These are phyloP conservation scores for Drosophila erecta DNA, from an alignment of 1,140 invertebrate genomes.

Conservation along the genomic window DNA sequence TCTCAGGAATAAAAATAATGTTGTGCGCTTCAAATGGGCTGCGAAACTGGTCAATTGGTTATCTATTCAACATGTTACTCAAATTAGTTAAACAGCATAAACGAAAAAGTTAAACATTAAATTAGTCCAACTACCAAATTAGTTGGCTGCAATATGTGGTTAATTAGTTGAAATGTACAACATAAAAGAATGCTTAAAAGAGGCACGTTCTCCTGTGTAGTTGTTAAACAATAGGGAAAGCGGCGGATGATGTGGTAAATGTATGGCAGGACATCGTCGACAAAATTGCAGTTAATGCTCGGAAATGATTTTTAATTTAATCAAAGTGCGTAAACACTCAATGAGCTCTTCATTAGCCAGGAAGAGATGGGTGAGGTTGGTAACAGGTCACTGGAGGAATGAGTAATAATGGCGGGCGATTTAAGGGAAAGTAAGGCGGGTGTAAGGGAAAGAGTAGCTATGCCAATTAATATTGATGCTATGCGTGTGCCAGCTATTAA, in stretches of 20 bases:
- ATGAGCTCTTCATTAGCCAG: conserved; percentile 12
- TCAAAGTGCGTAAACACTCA: conserved; percentile 34
- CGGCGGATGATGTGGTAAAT: not conserved
- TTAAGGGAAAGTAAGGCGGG: conserved; percentile 13
- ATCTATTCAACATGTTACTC: not conserved
- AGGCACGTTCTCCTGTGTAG: not conserved
- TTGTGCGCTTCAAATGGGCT: not conserved
- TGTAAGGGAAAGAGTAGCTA: not conserved
- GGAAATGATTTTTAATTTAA: conserved; percentile 39
- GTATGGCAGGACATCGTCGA: not conserved
- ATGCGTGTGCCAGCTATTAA: conserved; percentile 4
- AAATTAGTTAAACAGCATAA: not conserved
- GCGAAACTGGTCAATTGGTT: not conserved
- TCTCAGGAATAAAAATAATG: conserved; percentile 1
- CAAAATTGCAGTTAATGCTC: conserved; percentile 12
- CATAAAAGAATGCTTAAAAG: not conserved
- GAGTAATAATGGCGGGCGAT: conserved; percentile 42
- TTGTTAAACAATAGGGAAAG: not conserved
- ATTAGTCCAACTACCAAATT: conserved; percentile 4
- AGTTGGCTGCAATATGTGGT: conserved; percentile 6
- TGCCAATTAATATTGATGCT: conserved; percentile 18
- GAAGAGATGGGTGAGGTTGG: not conserved
- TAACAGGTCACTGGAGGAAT: conserved; percentile 1
- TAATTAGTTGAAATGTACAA: conserved; percentile 38
- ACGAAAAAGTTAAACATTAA: conserved; percentile 4